These are phyloP conservation scores for Apotomis turbidana DNA, from an alignment of 2,888 invertebrate species.

Conservation along the genomic window DNA sequence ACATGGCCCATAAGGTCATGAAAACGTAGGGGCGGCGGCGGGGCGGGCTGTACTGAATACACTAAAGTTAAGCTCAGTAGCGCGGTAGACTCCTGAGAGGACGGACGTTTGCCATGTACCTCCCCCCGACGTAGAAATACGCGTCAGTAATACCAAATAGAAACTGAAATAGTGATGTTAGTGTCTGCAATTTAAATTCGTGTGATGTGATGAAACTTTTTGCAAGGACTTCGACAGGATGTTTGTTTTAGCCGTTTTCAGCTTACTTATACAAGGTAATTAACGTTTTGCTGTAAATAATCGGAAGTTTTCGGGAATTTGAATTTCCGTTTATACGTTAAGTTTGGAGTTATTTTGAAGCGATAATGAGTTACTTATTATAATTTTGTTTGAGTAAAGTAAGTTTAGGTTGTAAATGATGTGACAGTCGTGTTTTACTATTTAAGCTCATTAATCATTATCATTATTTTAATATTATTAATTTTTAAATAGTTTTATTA, in stretches of 20 bases:
- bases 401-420: too few relatives aligned
- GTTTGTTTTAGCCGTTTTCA: constrained; percentile 71
- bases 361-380: background rate
- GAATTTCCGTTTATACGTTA: background rate
- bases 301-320: constrained; percentile 9
- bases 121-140: constrained; percentile 49
- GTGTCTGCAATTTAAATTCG: constrained; percentile 23
- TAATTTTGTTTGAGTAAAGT: background rate
- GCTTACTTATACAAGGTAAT: constrained; percentile 77
- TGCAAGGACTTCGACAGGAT: constrained; percentile 70
- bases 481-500: too few relatives aligned
- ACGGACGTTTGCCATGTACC: constrained; percentile 53
- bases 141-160: constrained; percentile 11
- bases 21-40: constrained; percentile 70
- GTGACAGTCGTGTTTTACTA: too few relatives aligned
- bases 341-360: background rate
- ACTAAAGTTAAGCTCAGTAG: constrained; percentile 63
- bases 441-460: too few relatives aligned
- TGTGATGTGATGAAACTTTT: constrained; percentile 73
- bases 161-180: constrained; percentile 19
- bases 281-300: constrained; percentile 18
- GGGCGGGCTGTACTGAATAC: constrained; percentile 61
- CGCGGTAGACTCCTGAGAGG: constrained; percentile 55
- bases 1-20: constrained; percentile 72
- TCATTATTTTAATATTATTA: too few relatives aligned